Conservation (phyloP, 2,888 invertebrate genomes). For the Oligia latruncula region DNA sequence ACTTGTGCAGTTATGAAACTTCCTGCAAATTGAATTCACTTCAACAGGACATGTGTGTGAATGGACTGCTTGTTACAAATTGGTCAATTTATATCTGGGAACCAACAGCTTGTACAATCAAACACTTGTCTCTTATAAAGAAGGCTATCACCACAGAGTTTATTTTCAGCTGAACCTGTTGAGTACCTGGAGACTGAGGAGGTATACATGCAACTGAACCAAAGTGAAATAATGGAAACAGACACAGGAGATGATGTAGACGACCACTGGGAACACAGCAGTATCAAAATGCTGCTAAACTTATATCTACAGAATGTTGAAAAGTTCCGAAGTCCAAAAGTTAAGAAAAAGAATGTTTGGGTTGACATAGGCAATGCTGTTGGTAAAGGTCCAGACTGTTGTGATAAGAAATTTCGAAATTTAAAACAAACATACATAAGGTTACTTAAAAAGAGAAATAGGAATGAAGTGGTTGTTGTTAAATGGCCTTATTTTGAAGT, state of each 20-base stretch:
- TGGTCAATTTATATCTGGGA: conserved; percentile 47
- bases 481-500: conserved; percentile 87
- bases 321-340: conserved; percentile 85
- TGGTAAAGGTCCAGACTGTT: conserved; percentile 83
- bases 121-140: conserved; percentile 13
- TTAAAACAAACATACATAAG: conserved; percentile 86
- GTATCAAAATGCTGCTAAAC: conserved; percentile 78
- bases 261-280: conserved; percentile 84
- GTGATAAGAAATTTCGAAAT: conserved; percentile 87
- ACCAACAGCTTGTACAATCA: conserved; percentile 27
- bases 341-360: conserved; percentile 87
- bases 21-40: conserved; percentile 54
- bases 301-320: conserved; percentile 83
- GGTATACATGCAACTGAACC: conserved; percentile 79
- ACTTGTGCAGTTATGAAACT: conserved; percentile 33
- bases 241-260: conserved; percentile 81
- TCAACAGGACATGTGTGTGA: conserved; percentile 43
- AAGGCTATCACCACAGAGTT: conserved; percentile 64
- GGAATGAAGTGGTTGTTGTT: conserved; percentile 76
- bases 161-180: conserved; percentile 77
- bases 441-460: conserved; percentile 82
- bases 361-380: conserved; percentile 80
- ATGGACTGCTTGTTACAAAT: conserved; percentile 48
- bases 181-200: conserved; percentile 80
- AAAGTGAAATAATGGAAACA: conserved; percentile 76